A percentile compares a stretch with the other conserved stretches of the same genome.
These are phyloP conservation scores for Sialis lutaria DNA, from an alignment of 2,888 invertebrate genomes.

Conservation along the genomic window DNA sequence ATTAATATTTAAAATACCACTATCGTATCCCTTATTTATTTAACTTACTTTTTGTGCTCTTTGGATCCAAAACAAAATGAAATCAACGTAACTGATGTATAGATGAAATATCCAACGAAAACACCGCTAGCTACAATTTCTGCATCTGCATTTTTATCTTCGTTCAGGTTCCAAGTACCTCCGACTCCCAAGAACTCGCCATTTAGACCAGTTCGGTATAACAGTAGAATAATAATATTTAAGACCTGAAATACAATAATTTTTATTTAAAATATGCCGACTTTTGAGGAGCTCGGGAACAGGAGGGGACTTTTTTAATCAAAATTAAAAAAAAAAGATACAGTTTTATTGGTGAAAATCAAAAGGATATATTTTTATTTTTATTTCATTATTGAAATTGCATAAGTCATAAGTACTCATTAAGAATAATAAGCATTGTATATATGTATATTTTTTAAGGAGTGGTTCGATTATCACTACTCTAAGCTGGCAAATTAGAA, in stretches of 20 bases:
- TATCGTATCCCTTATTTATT: no score
- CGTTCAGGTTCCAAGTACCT: constrained; percentile 79
- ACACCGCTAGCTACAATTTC: constrained; percentile 80
- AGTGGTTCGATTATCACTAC: no score
- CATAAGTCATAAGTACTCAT: no score
- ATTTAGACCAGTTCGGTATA: constrained; percentile 68
- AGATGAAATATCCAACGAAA: constrained; percentile 72
- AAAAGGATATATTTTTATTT: no score
- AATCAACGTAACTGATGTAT: constrained; percentile 59
- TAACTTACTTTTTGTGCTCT: constrained; percentile 50
- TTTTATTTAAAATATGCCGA: not conserved
- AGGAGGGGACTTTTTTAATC: no score
- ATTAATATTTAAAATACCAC: no score
- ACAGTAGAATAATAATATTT: constrained; percentile 59
- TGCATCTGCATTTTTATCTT: constrained; percentile 72
- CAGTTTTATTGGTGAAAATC: no score
- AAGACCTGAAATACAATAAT: constrained; percentile 41
- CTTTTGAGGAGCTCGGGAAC: not conserved
- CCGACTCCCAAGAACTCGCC: constrained; percentile 76
- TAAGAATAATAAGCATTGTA: no score
- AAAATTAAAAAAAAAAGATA: no score
- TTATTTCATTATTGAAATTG: no score
- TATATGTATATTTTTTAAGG: no score
- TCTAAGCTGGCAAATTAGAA: no score
- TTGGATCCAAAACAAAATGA: constrained; percentile 60